Percentiles rank a stretch among this genome's conserved stretches.
These are phyloP conservation scores for Amblyraja radiata DNA, from an alignment of 2,797 vertebrate species.

Conservation along the genomic window DNA sequence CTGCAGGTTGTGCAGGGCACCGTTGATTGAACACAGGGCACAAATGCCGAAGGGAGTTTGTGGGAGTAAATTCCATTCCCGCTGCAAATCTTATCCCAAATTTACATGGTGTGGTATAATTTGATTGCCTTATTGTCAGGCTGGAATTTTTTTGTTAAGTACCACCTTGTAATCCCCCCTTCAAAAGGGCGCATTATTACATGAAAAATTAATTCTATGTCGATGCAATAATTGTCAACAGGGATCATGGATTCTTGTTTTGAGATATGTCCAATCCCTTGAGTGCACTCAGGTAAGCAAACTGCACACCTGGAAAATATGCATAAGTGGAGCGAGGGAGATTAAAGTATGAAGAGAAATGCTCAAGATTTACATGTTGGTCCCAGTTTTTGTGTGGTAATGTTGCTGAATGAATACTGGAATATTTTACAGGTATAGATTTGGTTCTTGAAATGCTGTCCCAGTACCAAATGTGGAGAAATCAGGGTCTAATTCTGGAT, in stretches of 20 bases:
- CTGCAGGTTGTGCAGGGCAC: slow-evolving; percentile 18
- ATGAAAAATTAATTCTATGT: slow-evolving; percentile 17
- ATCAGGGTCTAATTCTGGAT: not conserved
- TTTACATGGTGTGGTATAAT: slow-evolving; percentile 10
- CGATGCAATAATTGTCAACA: not conserved
- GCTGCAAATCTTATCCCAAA: not conserved
- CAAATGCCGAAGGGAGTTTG: not conserved
- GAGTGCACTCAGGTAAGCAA: not conserved
- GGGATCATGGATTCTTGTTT: slow-evolving; percentile 7
- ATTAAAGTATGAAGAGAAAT: not conserved
- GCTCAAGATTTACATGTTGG: not conserved
- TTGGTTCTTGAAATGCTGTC: not conserved
- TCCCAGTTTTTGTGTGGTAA: slow-evolving; percentile 16
- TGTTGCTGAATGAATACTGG: not conserved
- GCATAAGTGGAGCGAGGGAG: not conserved
- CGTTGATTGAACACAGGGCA: not conserved
- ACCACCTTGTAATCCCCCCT: not conserved
- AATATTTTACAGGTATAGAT: not conserved
- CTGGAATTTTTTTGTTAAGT: not conserved
- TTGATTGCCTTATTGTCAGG: not conserved
- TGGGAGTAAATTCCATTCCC: not conserved
- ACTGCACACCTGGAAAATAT: not conserved
- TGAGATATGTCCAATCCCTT: not conserved
- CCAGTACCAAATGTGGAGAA: slow-evolving; percentile 11
- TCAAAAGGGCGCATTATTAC: not conserved